These are phyloP conservation scores for Rhabdomys dilectus DNA, from an alignment of 2,113 vertebrate genomes.

Conservation along the genomic window DNA sequence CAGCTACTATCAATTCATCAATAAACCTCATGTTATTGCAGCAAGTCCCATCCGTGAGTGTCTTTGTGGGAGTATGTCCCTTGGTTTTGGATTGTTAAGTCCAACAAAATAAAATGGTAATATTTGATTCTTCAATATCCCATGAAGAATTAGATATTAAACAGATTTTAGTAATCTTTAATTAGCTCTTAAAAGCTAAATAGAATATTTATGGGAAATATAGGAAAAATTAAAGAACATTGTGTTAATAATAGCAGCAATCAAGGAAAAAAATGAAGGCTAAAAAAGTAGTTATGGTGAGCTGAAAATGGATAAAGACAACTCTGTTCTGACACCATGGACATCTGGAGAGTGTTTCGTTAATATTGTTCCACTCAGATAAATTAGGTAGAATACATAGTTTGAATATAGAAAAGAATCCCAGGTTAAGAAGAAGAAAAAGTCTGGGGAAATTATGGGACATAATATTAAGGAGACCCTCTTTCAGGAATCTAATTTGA, in stretches of 20 bases:
- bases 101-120: too few relatives aligned
- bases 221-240: not conserved
- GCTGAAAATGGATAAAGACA: not conserved
- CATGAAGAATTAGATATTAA: not conserved
- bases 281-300: not conserved
- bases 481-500: not conserved
- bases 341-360: not conserved
- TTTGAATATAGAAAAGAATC: not conserved
- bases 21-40: too few relatives aligned
- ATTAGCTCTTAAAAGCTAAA: not conserved
- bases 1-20: too few relatives aligned
- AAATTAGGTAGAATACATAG: not conserved
- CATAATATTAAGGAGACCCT: not conserved
- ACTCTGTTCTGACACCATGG: not conserved
- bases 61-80: too few relatives aligned
- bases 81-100: too few relatives aligned
- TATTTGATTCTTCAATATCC: too few relatives aligned
- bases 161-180: not conserved
- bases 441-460: not conserved
- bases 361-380: not conserved
- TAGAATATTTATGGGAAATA: not conserved
- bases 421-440: not conserved
- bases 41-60: too few relatives aligned
- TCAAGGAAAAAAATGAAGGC: not conserved
- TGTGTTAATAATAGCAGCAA: rapidly evolving